Evolutionary conservation across 1,140 invertebrate species (phyloP), one percentile per base, ranked within the genome.

Genomic region (Fopius arisanus): DNA sequence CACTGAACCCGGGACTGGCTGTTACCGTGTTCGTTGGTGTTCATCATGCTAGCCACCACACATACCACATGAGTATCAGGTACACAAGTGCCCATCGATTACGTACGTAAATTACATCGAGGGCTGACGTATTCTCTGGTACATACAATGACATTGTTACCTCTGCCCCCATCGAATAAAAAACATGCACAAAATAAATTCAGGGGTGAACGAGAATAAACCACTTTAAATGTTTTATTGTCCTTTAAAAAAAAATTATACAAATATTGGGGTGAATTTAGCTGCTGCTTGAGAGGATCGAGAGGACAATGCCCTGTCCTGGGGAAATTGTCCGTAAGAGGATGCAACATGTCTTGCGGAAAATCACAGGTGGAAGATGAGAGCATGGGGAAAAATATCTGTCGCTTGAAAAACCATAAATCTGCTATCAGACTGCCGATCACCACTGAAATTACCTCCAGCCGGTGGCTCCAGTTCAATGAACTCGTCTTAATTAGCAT

Each of bases 1-100:
- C 76, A 78, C 70, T 76, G 80, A 81, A 80, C 80, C 67, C 79
- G 51, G 78, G 73, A 78, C 75, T 66, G 72, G 37, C 74, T 71
- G 76, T 76, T 79, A 77, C 73, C 73, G 74, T 76, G 73, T 68
- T 75, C 43, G 67, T 72, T 63, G 19, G 69, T 70, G 51, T 31
- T 66, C 31, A 73, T 28, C 54, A 41, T 12, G n/a, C 26, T 31
- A 33, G n/a, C n/a, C 29, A 66, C 63, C 9, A 63, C n/a, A 28
- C 51, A 59, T 37, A 37, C 33, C 7, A 48, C 43, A 19, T 48
- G 43, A 48, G 16, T 16, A 16, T 48, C 1, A 16, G 43, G 43
- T n/a, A n/a, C 43, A 48, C 43, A 4, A 48, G 43, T 48, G 43
- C 16, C 16, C 43, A 48, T 48, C 43, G 43, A 48, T 48, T 48